Conservation (phyloP, 2,797 vertebrate species). For the Anomalospiza imberbis region DNA sequence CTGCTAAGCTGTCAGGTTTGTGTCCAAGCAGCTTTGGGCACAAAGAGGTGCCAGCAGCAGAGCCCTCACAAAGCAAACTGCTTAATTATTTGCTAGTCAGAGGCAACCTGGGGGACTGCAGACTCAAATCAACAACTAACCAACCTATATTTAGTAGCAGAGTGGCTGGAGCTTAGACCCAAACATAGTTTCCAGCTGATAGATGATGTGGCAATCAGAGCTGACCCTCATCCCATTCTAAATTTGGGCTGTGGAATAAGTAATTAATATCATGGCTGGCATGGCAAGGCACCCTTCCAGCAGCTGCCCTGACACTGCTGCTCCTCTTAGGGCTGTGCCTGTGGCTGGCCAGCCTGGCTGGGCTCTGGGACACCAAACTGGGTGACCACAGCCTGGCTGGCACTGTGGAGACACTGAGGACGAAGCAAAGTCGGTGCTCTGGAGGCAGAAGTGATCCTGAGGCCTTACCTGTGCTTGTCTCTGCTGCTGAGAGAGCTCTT, state of each 20-base stretch:
- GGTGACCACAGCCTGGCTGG: background rate
- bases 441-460: background rate
- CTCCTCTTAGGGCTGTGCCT: constrained; percentile 13
- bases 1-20: constrained; percentile 31
- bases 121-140: constrained; percentile 48
- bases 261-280: constrained; percentile 45
- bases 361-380: background rate
- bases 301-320: constrained; percentile 46
- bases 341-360: background rate
- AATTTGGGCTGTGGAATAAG: constrained; percentile 56
- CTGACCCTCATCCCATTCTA: constrained; percentile 50
- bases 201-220: constrained; percentile 52
- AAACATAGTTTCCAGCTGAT: constrained; percentile 65
- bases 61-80: constrained; percentile 36
- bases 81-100: constrained; percentile 61
- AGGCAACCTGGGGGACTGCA: background rate
- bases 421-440: background rate
- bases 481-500: background rate
- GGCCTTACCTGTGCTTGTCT: background rate
- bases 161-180: constrained; percentile 39
- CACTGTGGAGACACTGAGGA: background rate
- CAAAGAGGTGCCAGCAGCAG: constrained; percentile 4
- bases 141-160: constrained; percentile 57
- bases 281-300: background rate
- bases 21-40: constrained; percentile 36